Evolutionary conservation across 2,888 invertebrate genomes (phyloP), one percentile per base, ranked within the genome.

Genomic region (Aromia moschata): DNA sequence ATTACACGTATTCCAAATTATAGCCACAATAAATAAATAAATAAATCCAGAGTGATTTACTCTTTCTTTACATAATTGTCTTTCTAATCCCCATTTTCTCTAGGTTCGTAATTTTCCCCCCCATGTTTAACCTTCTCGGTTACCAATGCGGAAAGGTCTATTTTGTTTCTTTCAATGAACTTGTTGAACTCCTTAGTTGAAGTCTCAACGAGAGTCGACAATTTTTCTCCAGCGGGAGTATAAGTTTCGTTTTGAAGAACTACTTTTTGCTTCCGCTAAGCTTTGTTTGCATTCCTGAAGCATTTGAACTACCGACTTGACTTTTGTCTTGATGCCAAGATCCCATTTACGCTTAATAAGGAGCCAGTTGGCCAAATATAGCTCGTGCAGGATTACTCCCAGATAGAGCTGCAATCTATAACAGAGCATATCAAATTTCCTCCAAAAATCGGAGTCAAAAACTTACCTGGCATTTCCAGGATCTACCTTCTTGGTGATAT

Each of bases 401-500:
- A 87, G 85, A 72, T 94, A 94, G 15, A 94, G 83, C 61, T 89
- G 86, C 4, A 94, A 80, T 67, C 83, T 81, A 67, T 45, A 58
- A 60, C n/a, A 46, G 15, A 47, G n/a, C n/a, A n/a, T n/a, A n/a
- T n/a, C n/a, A n/a, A n/a, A n/a, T n/a, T n/a, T n/a, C n/a, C n/a
- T n/a, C n/a, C n/a, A n/a, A n/a, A n/a, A n/a, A n/a, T n/a, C n/a
- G n/a, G n/a, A n/a, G n/a, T n/a, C n/a, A n/a, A n/a, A n/a, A 36
- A 40, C 37, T 59, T 67, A 80, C 80, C 91, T 84, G 9, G 89
- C 85, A 62, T 88, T 89, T n/a, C 88, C 85, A 0, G 92, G 91
- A 79, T 92, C 92, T 47, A 92, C 79, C 52, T 81, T 85, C 49
- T 82, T 84, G 0, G 89, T 89, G 5, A 88, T 84, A 10, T 80